Percentiles rank a stretch among this genome's conserved stretches.
Conservation (phyloP, 1,140 invertebrate species). For the Drosophila rhopaloa region DNA sequence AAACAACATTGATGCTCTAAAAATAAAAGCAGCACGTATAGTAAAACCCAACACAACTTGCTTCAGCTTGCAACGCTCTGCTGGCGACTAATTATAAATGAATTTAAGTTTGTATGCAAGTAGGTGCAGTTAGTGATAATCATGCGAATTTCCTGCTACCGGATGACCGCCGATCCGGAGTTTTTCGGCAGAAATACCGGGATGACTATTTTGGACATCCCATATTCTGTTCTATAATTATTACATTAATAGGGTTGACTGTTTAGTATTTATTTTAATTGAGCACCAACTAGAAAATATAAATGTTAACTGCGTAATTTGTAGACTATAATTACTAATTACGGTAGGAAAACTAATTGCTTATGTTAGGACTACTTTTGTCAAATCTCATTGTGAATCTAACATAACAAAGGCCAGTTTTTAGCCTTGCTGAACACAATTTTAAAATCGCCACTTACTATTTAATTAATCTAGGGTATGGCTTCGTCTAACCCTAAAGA, state of each 20-base stretch:
- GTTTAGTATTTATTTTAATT: background rate
- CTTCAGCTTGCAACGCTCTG: slow-evolving; percentile 25
- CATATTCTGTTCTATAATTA: background rate
- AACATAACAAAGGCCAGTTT: background rate
- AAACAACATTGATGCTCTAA: slow-evolving; percentile 44
- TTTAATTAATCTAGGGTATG: slow-evolving; percentile 13
- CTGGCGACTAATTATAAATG: slow-evolving; percentile 35
- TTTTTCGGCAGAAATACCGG: background rate
- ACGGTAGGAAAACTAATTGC: background rate
- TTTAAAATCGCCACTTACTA: background rate
- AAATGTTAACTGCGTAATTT: background rate
- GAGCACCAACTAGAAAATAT: background rate
- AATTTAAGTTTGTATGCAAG: slow-evolving; percentile 34
- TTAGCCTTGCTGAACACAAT: background rate
- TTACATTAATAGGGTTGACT: background rate
- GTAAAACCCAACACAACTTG: slow-evolving; percentile 6
- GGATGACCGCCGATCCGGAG: background rate
- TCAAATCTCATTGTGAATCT: background rate
- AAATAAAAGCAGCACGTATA: slow-evolving; percentile 43
- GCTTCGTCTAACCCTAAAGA: slow-evolving; percentile 7
- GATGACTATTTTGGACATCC: background rate
- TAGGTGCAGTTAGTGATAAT: slow-evolving; percentile 34
- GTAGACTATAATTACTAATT: background rate
- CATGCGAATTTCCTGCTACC: slow-evolving; percentile 65
- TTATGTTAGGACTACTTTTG: background rate